phyloP scores from a whole-genome alignment of 2,888 invertebrate species.

The Reticulitermes lucifugus region DNA sequence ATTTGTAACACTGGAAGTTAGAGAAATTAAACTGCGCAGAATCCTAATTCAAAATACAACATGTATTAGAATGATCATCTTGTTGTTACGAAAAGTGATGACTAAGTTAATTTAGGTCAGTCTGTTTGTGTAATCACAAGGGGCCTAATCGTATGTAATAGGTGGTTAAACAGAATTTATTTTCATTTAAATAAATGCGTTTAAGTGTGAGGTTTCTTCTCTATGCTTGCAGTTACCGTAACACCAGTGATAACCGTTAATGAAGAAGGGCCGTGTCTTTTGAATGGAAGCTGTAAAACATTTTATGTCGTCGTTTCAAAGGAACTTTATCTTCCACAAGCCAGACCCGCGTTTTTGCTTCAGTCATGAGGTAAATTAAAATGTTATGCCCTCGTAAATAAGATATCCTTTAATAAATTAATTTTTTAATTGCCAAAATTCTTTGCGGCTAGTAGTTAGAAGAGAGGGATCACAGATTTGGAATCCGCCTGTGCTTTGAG shows the following conservation, averaged over 20 bases:
- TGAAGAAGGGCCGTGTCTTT: not conserved
- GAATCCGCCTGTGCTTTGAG: not conserved
- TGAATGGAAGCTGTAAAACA: conserved; percentile 24
- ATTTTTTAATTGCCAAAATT: not conserved
- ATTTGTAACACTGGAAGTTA: too few species aligned
- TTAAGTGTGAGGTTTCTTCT: not conserved
- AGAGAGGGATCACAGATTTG: too few species aligned
- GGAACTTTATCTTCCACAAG: not conserved
- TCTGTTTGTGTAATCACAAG: not conserved
- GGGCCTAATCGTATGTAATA: not conserved
- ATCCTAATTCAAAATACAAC: too few species aligned
- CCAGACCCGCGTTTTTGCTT: not conserved
- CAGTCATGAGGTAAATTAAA: not conserved
- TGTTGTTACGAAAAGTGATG: not conserved
- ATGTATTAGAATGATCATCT: not conserved
- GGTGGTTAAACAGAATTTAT: not conserved
- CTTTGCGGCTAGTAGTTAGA: not conserved
- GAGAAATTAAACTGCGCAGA: too few species aligned
- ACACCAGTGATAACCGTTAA: not conserved
- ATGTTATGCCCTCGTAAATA: not conserved
- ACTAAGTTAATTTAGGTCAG: not conserved
- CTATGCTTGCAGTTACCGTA: not conserved
- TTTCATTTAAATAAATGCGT: not conserved
- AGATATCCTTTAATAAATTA: not conserved
- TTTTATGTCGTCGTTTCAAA: not conserved